Percentiles rank a stretch among this genome's conserved stretches.
These are phyloP conservation scores for Gnathonemus longibarbis DNA, from an alignment of 2,113 vertebrate genomes.

Conservation along the genomic window DNA sequence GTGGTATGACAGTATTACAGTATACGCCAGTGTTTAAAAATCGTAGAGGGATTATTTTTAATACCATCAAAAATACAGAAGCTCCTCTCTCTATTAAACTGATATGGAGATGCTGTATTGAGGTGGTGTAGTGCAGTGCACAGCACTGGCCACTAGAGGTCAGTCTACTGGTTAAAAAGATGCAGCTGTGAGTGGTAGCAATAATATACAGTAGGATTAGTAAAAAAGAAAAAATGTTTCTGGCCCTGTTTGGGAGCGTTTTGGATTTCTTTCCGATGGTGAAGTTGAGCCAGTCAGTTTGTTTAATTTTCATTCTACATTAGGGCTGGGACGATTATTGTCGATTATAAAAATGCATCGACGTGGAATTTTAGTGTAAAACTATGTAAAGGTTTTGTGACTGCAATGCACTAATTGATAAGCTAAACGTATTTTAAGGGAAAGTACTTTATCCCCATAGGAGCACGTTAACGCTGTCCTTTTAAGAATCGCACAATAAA, in stretches of 20 bases:
- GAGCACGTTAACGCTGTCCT: no score
- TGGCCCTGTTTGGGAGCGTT: background rate
- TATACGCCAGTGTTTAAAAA: background rate
- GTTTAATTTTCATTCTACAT: background rate
- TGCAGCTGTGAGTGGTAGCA: background rate
- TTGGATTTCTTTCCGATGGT: background rate
- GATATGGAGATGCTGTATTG: background rate
- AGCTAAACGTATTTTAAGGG: no score
- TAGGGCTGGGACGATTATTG: no score
- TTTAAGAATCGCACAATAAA: no score
- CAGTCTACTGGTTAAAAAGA: background rate
- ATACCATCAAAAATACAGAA: background rate
- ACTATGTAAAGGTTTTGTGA: no score
- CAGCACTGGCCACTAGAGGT: background rate
- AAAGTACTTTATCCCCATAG: no score
- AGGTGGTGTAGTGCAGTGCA: background rate
- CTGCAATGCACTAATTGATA: no score
- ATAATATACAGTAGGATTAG: background rate
- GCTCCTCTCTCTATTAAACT: background rate
- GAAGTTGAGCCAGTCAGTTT: background rate
- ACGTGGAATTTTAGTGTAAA: no score
- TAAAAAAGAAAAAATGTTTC: background rate
- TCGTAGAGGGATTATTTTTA: background rate
- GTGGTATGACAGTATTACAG: background rate
- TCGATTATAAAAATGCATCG: no score